A percentile compares a stretch with the other conserved stretches of the same genome.
These are phyloP conservation scores for Spea multiplicata DNA, from an alignment of 2,113 vertebrate species.

Conservation along the genomic window DNA sequence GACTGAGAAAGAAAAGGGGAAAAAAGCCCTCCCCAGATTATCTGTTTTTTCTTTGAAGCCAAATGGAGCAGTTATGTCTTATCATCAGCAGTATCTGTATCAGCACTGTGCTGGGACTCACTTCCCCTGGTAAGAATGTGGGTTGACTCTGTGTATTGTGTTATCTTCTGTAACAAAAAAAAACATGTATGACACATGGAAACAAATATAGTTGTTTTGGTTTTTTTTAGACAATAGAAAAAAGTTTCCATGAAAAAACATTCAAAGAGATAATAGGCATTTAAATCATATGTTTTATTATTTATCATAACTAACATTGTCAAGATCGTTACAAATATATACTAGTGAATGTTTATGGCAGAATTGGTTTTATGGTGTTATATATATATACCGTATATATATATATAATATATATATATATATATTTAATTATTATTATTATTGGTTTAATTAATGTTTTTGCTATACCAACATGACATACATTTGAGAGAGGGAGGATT, in stretches of 20 bases:
- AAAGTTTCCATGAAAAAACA: neutral
- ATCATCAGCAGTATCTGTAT: constrained; percentile 40
- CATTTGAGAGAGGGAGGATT: no score
- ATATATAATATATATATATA: no score
- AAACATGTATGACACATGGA: neutral
- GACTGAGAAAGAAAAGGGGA: neutral
- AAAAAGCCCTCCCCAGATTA: constrained; percentile 17
- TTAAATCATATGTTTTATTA: no score
- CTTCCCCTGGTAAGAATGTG: constrained; percentile 22
- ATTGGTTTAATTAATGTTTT: no score
- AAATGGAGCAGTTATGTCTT: constrained; percentile 32
- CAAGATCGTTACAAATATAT: no score
- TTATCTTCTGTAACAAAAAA: neutral
- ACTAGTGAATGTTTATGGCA: no score
- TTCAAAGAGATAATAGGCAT: no score
- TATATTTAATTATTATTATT: no score
- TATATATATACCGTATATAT: no score
- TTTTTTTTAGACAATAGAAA: neutral
- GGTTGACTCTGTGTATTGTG: constrained; percentile 7
- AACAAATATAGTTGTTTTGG: neutral
- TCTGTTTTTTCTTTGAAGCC: constrained; percentile 22
- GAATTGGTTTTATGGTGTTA: no score
- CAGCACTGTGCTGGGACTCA: constrained; percentile 8
- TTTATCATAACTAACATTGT: no score
- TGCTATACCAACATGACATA: no score